Percentiles rank a stretch among this genome's conserved stretches.
These are phyloP conservation scores for Drosophila neonasuta DNA, from an alignment of 2,888 invertebrate species.

Conservation along the genomic window DNA sequence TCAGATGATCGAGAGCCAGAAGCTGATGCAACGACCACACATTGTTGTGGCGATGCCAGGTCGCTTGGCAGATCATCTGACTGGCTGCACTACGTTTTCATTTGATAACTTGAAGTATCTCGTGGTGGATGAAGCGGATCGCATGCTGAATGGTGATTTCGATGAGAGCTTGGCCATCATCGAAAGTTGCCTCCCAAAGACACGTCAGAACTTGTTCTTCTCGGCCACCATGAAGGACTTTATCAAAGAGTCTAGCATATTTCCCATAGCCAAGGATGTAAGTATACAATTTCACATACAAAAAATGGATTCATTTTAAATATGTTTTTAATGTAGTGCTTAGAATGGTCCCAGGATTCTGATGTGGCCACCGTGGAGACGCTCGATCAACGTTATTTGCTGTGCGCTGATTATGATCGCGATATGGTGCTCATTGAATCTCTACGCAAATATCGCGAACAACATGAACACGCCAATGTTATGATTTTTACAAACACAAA, in stretches of 20 bases:
- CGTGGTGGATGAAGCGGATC: slow-evolving; percentile 98
- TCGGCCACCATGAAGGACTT: slow-evolving; percentile 97
- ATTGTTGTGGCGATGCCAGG: slow-evolving; percentile 98
- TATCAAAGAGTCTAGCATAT: slow-evolving; percentile 86
- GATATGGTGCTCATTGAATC: slow-evolving; percentile 95
- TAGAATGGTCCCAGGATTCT: slow-evolving; percentile 87
- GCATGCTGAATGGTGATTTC: slow-evolving; percentile 89
- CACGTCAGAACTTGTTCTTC: slow-evolving; percentile 93
- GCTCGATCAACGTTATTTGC: slow-evolving; percentile 94
- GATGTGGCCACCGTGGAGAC: slow-evolving; percentile 92
- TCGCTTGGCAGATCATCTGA: slow-evolving; percentile 94
- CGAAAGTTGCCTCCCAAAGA: slow-evolving; percentile 88
- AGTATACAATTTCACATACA: slow-evolving; percentile 49
- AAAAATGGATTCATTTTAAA: too few species aligned
- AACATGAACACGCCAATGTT: slow-evolving; percentile 90
- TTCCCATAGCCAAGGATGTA: slow-evolving; percentile 86
- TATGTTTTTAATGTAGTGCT: slow-evolving; percentile 58
- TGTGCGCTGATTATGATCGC: slow-evolving; percentile 94
- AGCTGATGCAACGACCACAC: slow-evolving; percentile 93
- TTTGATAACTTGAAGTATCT: slow-evolving; percentile 91
- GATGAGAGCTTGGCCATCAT: slow-evolving; percentile 92
- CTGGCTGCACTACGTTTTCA: slow-evolving; percentile 92
- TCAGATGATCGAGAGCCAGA: slow-evolving; percentile 93
- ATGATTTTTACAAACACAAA: slow-evolving; percentile 98
- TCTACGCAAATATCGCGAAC: slow-evolving; percentile 88